Evolutionary conservation across 2,113 vertebrate species (phyloP).

Genomic region (Antennarius striatus): DNA sequence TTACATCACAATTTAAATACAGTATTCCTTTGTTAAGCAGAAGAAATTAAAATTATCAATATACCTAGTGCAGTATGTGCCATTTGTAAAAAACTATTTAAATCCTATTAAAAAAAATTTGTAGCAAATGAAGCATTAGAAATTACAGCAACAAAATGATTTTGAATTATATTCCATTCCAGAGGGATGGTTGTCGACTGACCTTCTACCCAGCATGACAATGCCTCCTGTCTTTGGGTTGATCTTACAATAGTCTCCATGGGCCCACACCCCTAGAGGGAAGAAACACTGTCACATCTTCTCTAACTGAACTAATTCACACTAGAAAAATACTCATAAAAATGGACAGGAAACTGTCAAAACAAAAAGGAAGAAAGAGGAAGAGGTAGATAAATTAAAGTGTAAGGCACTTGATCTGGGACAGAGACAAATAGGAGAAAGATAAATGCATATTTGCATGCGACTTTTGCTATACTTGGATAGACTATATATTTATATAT

Average conservation of each 20-base stretch:
- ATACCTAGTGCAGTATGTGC: too few relatives aligned
- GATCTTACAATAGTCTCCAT: conserved; percentile 96
- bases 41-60: too few relatives aligned
- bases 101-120: too few relatives aligned
- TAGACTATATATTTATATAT: conserved; percentile 5
- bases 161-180: neutral
- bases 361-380: neutral
- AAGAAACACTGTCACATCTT: neutral
- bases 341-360: neutral
- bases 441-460: too few relatives aligned
- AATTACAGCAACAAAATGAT: neutral
- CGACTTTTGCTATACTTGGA: neutral
- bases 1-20: too few relatives aligned
- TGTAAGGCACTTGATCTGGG: too few relatives aligned
- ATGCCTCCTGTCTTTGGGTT: conserved; percentile 93
- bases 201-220: conserved; percentile 96
- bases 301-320: neutral
- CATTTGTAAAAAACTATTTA: too few relatives aligned
- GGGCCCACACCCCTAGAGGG: conserved; percentile 88
- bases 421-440: too few relatives aligned
- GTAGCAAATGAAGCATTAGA: neutral
- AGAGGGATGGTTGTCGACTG: neutral
- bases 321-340: neutral
- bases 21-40: too few relatives aligned
- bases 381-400: too few relatives aligned